Evolutionary conservation across 2,797 vertebrate genomes (phyloP).

Genomic region (Myotis vivesi): DNA sequence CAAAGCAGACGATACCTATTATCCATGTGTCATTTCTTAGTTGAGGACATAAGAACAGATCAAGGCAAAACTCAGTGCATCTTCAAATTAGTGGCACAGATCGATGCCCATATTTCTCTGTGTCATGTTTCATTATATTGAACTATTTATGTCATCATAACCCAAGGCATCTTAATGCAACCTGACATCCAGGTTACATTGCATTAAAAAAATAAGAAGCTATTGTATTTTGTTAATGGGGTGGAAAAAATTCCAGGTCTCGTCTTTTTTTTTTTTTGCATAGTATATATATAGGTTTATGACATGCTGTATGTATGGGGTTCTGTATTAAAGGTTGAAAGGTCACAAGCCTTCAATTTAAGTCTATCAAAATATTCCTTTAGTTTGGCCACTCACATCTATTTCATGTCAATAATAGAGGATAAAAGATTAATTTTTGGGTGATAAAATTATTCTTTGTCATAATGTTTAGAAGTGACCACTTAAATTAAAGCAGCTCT

Average conservation of each 20-base stretch:
- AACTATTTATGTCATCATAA: conserved; percentile 74
- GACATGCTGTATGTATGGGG: background rate
- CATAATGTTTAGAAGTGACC: background rate
- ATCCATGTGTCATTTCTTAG: conserved; percentile 80
- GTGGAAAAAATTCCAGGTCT: conserved; percentile 49
- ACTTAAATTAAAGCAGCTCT: background rate
- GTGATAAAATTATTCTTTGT: conserved; percentile 1
- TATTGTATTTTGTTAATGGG: conserved; percentile 66
- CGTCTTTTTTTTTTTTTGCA: background rate
- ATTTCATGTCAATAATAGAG: background rate
- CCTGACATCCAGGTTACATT: conserved; percentile 75
- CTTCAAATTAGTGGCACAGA: conserved; percentile 83
- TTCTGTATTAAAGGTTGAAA: conserved; percentile 31
- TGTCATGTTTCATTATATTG: conserved; percentile 83
- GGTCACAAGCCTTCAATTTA: conserved; percentile 16
- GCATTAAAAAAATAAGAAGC: conserved; percentile 75
- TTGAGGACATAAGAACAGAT: conserved; percentile 78
- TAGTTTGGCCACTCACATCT: background rate
- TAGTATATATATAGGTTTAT: conserved; percentile 14
- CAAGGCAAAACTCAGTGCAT: conserved; percentile 72
- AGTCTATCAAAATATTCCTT: background rate
- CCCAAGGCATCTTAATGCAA: conserved; percentile 74
- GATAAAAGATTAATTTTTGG: background rate
- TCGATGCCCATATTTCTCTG: conserved; percentile 80
- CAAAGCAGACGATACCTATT: conserved; percentile 83